phyloP scores from a whole-genome alignment of 2,113 vertebrate genomes.

The Turnix velox region DNA sequence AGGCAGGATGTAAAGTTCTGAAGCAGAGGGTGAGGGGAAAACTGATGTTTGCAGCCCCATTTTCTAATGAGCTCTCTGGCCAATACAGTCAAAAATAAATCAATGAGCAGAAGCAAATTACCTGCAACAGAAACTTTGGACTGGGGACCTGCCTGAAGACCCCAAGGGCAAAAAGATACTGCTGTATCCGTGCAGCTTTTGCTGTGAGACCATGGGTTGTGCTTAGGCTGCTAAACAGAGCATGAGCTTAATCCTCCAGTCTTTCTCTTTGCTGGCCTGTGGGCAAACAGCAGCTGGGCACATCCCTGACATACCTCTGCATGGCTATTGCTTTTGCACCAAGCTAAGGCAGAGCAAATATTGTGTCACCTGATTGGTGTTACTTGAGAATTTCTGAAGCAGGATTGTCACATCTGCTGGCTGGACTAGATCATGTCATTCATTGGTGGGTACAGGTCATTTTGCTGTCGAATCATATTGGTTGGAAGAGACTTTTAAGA shows the following conservation, averaged over 20 bases:
- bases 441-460: background rate
- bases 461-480: background rate
- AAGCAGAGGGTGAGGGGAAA: background rate
- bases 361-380: background rate
- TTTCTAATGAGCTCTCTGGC: background rate
- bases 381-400: background rate
- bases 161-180: background rate
- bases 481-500: background rate
- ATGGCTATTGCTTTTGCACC: rapidly evolving
- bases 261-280: background rate
- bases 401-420: background rate
- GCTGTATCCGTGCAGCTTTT: background rate
- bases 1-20: background rate
- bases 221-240: background rate
- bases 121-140: background rate
- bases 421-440: rapidly evolving
- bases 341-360: background rate
- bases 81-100: background rate
- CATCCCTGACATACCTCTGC: rapidly evolving
- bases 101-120: background rate
- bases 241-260: background rate
- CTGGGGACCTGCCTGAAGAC: background rate
- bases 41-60: background rate
- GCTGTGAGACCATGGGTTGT: background rate
- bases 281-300: background rate